These are phyloP conservation scores for Tachina fera DNA, from an alignment of 2,888 invertebrate species.

Conservation along the genomic window DNA sequence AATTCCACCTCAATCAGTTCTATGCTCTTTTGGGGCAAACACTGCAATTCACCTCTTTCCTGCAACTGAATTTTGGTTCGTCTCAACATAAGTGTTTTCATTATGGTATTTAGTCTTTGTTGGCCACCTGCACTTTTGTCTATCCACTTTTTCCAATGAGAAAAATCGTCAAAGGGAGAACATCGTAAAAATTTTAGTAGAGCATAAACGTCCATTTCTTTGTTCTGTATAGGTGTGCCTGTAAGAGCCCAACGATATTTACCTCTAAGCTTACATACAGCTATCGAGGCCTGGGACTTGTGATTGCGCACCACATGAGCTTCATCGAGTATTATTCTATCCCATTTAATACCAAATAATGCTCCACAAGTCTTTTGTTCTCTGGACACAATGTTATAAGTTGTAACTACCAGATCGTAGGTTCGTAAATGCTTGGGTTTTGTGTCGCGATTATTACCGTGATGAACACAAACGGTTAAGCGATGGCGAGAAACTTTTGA, in stretches of 20 bases:
- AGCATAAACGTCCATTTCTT: conserved; percentile 92
- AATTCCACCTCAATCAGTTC: conserved; percentile 86
- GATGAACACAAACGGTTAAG: conserved; percentile 88
- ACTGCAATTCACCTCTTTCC: conserved; percentile 85
- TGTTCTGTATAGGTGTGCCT: conserved; percentile 98
- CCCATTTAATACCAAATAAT: conserved; percentile 90
- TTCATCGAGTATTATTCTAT: conserved; percentile 95
- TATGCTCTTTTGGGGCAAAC: conserved; percentile 86
- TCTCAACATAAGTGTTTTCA: conserved; percentile 92
- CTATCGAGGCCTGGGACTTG: conserved; percentile 89
- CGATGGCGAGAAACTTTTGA: conserved; percentile 86
- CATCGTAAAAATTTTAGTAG: conserved; percentile 92
- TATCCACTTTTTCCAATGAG: conserved; percentile 96
- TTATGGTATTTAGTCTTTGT: conserved; percentile 91
- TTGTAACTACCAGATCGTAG: conserved; percentile 93
- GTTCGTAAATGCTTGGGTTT: conserved; percentile 86
- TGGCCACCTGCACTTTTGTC: conserved; percentile 91
- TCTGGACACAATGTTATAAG: conserved; percentile 89
- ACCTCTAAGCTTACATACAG: conserved; percentile 85
- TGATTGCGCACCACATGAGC: conserved; percentile 96
- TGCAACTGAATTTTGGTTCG: conserved; percentile 93
- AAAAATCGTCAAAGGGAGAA: conserved; percentile 94
- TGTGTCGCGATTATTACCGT: conserved; percentile 90
- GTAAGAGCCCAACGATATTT: conserved; percentile 92
- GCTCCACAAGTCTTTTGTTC: conserved; percentile 86